Evolutionary conservation across 2,113 vertebrate species (phyloP).

Genomic region (Montifringilla adamsi): DNA sequence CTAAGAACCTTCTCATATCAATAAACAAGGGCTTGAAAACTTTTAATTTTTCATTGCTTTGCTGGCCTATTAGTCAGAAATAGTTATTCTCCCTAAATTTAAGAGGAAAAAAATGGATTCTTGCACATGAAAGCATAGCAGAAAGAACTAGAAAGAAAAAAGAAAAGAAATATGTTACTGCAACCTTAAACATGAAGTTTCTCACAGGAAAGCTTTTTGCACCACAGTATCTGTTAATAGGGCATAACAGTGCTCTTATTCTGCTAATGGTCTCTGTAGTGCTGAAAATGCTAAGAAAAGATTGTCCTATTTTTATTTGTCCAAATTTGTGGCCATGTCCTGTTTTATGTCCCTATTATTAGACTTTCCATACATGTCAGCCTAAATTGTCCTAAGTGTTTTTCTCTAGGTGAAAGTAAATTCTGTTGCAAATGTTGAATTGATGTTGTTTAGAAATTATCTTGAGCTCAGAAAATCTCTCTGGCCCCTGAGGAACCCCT

Average conservation of each 20-base stretch:
- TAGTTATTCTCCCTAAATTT: background rate
- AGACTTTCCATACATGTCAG: background rate
- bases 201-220: background rate
- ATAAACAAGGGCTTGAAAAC: background rate
- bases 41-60: background rate
- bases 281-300: slow-evolving; percentile 6
- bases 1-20: background rate
- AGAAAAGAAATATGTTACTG: background rate
- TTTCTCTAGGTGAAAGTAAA: background rate
- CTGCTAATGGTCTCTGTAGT: background rate
- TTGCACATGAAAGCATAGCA: background rate
- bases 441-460: background rate
- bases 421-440: background rate
- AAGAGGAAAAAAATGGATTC: background rate
- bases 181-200: background rate
- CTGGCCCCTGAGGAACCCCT: background rate
- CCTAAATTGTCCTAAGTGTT: background rate
- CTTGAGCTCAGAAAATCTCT: background rate
- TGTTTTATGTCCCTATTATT: background rate
- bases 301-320: background rate
- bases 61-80: background rate
- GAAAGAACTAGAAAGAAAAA: background rate
- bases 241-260: background rate
- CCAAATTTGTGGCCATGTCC: background rate
- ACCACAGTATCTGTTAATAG: background rate